These are phyloP conservation scores for Eupeodes latifasciatus DNA, from an alignment of 2,888 invertebrate genomes.

Conservation along the genomic window DNA sequence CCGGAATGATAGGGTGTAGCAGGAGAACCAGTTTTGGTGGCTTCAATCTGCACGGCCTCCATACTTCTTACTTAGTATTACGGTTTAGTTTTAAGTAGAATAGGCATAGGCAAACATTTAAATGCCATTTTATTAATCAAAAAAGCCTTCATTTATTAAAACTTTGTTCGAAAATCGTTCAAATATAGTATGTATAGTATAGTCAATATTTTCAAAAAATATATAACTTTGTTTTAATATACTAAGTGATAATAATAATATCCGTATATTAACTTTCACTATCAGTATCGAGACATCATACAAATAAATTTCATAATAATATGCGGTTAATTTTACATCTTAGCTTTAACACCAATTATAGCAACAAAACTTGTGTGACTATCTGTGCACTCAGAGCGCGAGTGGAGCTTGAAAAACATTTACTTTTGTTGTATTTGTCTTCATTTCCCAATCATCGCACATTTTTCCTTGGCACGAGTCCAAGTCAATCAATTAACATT, in stretches of 20 bases:
- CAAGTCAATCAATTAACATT: conserved; percentile 67
- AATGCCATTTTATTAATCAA: too few relatives aligned
- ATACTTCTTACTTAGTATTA: too few relatives aligned
- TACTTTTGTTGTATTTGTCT: conserved; percentile 27
- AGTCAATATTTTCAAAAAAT: too few relatives aligned
- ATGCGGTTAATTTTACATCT: conserved; percentile 28
- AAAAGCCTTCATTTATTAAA: too few relatives aligned
- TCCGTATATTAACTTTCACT: conserved; percentile 52
- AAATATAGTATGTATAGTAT: too few relatives aligned
- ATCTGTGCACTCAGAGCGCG: neutral
- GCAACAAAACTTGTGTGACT: conserved; percentile 25
- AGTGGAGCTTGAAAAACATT: conserved; percentile 34
- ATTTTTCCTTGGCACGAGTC: conserved; percentile 66
- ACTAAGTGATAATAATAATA: conserved; percentile 2
- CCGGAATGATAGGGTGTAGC: too few relatives aligned
- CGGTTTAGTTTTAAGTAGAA: too few relatives aligned
- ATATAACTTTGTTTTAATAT: neutral
- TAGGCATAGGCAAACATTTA: too few relatives aligned
- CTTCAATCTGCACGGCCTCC: too few relatives aligned
- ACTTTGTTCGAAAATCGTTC: too few relatives aligned
- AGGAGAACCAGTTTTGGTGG: too few relatives aligned
- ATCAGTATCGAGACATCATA: conserved; percentile 51
- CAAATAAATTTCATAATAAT: conserved; percentile 49
- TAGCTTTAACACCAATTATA: conserved; percentile 49
- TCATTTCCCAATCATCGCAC: conserved; percentile 55